A percentile compares a stretch with the other conserved stretches of the same genome.
Evolutionary conservation across 2,113 vertebrate genomes (phyloP).

Genomic region (Gymnobelideus leadbeateri): DNA sequence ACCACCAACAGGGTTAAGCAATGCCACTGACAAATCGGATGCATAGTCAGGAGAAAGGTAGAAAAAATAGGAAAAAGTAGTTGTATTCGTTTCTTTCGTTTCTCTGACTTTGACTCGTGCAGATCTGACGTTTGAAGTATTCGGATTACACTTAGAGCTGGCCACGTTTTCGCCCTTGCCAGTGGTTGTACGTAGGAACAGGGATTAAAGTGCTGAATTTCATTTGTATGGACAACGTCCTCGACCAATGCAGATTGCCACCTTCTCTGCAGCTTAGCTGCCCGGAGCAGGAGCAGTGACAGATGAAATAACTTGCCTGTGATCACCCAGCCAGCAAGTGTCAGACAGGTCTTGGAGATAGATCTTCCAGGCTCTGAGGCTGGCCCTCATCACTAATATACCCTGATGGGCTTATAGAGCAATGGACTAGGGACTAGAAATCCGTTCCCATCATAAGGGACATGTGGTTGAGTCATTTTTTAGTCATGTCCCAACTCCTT

Average conservation of each 20-base stretch:
- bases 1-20: background rate
- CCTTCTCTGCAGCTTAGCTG: background rate
- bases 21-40: background rate
- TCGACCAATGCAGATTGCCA: background rate
- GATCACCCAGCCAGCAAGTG: background rate
- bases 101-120: background rate
- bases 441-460: background rate
- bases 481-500: too few species aligned
- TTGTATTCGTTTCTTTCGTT: background rate
- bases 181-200: background rate
- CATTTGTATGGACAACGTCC: background rate
- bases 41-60: background rate
- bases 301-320: background rate
- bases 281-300: rapidly evolving
- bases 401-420: background rate
- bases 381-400: background rate
- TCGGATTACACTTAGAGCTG: background rate
- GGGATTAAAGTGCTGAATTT: background rate
- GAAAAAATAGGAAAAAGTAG: background rate
- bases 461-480: background rate
- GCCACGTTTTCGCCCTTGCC: background rate
- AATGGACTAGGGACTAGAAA: background rate
- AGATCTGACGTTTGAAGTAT: background rate
- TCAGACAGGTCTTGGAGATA: background rate
- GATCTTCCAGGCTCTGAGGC: background rate